Base-by-base conservation (phyloP, 2,888 invertebrate species). In the Metallyticus violacea region DNA sequence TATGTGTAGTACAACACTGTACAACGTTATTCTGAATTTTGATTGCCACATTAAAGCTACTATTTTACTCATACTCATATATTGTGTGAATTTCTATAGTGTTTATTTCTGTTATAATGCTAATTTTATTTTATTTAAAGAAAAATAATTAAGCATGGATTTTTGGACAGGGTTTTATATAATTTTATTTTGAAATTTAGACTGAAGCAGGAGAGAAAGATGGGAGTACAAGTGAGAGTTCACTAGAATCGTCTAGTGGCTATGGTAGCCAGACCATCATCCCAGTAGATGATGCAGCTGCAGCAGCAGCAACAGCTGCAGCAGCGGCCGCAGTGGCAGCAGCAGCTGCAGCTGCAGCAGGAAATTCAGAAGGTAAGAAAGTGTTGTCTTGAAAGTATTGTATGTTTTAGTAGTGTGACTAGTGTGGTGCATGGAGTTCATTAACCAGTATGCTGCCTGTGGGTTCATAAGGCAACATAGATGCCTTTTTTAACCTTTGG, bases 191-290 rank as follows among this genome's bases (percentile, higher is more conserved):
- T 85, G 6, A 62, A 29, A 27, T 82, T 25, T 28, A 88, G 88
- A 79, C 85, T 29, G 88, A 88, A 81, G 30, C 62, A n/a, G 81
- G 81, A 15, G 89, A 89, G 78, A 88, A 86, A 82, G 89, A 89
- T 86, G 94, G 95, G 90, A 95, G 95, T 90, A 95, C 95, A 26
- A 96, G 96, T 89, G 96, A 96, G 90, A 95, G 96, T 25, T 96
- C 96, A 0, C 91, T 96, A 85, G 96, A 96, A 89, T 96, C 96
- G 0, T 96, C 96, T 30, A 96, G 96, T 89, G 96, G 96, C 0
- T 96, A 96, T 90, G 96, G 96, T 80, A 96, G 96, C 90, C 96
- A 96, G 90, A 96, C 95, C 1, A 95, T 95, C 9, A 94, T 95
- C 90, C 95, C 95, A n/a, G 88, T 87, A 26, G 90, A 89, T 7